phyloP scores from a whole-genome alignment of 1,140 invertebrate species.

The Drosophila teissieri region DNA sequence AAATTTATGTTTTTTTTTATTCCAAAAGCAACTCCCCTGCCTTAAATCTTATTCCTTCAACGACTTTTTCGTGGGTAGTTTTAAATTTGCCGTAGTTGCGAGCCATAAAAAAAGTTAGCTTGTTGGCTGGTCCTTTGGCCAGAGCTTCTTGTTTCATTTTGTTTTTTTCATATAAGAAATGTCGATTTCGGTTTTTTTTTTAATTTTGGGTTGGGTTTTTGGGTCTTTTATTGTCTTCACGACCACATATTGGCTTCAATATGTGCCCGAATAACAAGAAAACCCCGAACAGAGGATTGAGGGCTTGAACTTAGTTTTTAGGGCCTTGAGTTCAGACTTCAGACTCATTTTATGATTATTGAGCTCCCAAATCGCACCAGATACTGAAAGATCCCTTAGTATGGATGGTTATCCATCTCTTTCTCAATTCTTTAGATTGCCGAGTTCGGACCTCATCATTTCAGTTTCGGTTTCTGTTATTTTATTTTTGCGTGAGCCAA shows the following conservation, averaged over 20 bases:
- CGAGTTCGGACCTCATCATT: conserved; percentile 39
- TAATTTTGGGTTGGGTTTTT: conserved; percentile 34
- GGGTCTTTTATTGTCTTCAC: conserved; percentile 75
- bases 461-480: conserved; percentile 38
- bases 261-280: conserved; percentile 32
- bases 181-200: conserved; percentile 71
- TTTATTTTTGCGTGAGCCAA: conserved; percentile 81
- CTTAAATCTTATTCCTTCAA: conserved; percentile 37
- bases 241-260: conserved; percentile 77
- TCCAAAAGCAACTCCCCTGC: conserved; percentile 5
- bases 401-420: conserved; percentile 62
- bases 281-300: conserved; percentile 32
- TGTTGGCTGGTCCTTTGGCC: conserved; percentile 33
- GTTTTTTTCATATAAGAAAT: conserved; percentile 61
- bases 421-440: conserved; percentile 69
- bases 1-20: conserved; percentile 38
- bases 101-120: conserved; percentile 52
- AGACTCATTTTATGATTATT: conserved; percentile 76
- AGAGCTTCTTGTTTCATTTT: conserved; percentile 46
- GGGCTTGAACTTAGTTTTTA: conserved; percentile 64
- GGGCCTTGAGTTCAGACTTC: conserved; percentile 34
- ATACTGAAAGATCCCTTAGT: conserved; percentile 24
- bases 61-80: conserved; percentile 16
- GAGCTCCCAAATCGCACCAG: conserved; percentile 45
- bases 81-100: conserved; percentile 58